A percentile compares a stretch with the other conserved stretches of the same genome.
phyloP scores from a whole-genome alignment of 1,140 invertebrate species.

The Pomacea maculata region DNA sequence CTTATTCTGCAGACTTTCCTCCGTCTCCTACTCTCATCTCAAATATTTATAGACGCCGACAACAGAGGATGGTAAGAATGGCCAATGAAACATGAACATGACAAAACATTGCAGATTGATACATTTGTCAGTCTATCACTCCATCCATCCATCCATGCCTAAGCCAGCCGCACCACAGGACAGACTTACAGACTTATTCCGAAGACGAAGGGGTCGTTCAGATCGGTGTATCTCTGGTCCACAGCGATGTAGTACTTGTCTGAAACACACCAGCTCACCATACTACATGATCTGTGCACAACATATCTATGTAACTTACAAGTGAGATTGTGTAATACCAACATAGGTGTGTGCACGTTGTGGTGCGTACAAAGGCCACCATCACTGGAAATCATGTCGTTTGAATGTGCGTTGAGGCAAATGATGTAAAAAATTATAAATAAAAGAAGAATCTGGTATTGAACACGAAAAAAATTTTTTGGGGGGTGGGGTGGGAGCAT shows the following conservation, averaged over 20 bases:
- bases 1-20: not conserved
- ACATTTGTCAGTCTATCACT: no score
- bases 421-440: not conserved
- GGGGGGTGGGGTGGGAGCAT: not conserved
- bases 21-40: no score
- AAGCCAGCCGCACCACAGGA: no score
- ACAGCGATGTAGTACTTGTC: slow-evolving; percentile 40
- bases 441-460: no score
- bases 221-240: slow-evolving; percentile 37
- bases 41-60: no score
- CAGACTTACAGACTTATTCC: slow-evolving; percentile 44
- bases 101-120: no score
- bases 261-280: slow-evolving; percentile 14
- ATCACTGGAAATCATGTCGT: not conserved
- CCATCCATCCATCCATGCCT: no score
- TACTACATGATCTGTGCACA: no score
- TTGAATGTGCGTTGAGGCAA: not conserved
- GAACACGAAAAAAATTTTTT: no score
- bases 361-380: no score
- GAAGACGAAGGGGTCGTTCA: slow-evolving; percentile 38
- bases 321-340: not conserved
- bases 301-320: not conserved
- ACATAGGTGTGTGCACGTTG: not conserved
- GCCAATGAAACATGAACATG: no score
- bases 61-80: no score